These are phyloP conservation scores for Hyperopisus bebe DNA, from an alignment of 2,113 vertebrate genomes.

Conservation along the genomic window DNA sequence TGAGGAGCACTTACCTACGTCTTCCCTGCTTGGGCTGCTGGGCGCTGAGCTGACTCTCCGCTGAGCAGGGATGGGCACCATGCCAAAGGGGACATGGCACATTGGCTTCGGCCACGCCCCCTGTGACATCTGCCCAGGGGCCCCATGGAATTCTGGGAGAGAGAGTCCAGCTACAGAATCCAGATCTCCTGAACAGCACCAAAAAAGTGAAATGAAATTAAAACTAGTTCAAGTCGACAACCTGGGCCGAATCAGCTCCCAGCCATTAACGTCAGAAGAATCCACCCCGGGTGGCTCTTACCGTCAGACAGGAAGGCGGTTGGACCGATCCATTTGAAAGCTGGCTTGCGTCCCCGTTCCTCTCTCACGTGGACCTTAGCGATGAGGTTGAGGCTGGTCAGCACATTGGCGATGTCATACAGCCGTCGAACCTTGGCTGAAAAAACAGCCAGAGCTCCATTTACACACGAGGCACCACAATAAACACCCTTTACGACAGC, in stretches of 20 bases:
- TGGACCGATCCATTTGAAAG: conserved; percentile 89
- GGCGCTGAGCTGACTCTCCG: conserved; percentile 72
- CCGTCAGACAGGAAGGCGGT: conserved; percentile 60
- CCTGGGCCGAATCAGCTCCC: not conserved
- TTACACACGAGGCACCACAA: not conserved
- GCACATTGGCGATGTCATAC: conserved; percentile 89
- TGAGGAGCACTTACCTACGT: conserved; percentile 49
- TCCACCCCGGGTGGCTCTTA: conserved; percentile 32
- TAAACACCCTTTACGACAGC: not conserved
- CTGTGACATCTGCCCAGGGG: conserved; percentile 16
- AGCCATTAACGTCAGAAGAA: not conserved
- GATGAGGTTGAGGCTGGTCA: conserved; percentile 82
- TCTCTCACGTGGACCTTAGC: conserved; percentile 82
- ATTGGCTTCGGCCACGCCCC: conserved; percentile 55
- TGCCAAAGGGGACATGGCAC: conserved; percentile 64
- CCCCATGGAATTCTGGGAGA: not conserved
- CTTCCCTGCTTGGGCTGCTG: conserved; percentile 61
- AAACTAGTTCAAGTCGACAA: not conserved
- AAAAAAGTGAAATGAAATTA: not conserved
- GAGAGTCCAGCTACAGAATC: not conserved
- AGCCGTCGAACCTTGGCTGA: conserved; percentile 86
- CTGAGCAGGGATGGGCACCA: conserved; percentile 40
- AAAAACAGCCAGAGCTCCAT: not conserved
- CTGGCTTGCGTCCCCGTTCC: conserved; percentile 79
- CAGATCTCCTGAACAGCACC: conserved; percentile 18